phyloP scores from a whole-genome alignment of 2,888 invertebrate species.

The Petrophora chlorosata region DNA sequence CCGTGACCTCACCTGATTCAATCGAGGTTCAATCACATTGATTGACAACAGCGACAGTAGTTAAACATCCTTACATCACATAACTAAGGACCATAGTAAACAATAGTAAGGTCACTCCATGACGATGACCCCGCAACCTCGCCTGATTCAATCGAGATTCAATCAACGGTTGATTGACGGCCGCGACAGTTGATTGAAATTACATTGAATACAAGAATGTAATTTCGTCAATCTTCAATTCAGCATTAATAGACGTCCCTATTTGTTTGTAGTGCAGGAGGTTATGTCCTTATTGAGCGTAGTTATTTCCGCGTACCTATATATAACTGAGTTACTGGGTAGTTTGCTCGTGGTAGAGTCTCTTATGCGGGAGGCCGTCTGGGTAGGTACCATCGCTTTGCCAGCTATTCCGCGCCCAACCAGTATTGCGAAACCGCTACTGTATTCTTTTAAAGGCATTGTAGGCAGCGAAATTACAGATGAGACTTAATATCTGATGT shows the following conservation, averaged over 20 bases:
- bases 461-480: too few relatives aligned
- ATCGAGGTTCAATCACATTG: conserved; percentile 46
- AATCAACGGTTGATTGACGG: conserved; percentile 48
- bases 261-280: conserved; percentile 22
- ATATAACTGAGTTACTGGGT: too few relatives aligned
- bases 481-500: too few relatives aligned
- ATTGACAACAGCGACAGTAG: conserved; percentile 43
- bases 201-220: too few relatives aligned
- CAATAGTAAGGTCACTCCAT: conserved; percentile 26
- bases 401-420: too few relatives aligned
- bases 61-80: not conserved
- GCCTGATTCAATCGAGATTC: conserved; percentile 39
- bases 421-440: too few relatives aligned
- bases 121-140: conserved; percentile 40
- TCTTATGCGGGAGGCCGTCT: too few relatives aligned
- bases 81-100: not conserved
- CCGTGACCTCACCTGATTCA: conserved; percentile 32
- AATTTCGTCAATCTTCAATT: too few relatives aligned
- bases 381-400: too few relatives aligned
- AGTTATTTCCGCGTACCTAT: too few relatives aligned
- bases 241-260: conserved; percentile 27
- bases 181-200: conserved; percentile 47
- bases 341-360: too few relatives aligned
- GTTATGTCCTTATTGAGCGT: not conserved
- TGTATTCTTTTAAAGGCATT: too few relatives aligned